Conservation (phyloP, 2,888 invertebrate species). For the Drosophila bunnanda region DNA sequence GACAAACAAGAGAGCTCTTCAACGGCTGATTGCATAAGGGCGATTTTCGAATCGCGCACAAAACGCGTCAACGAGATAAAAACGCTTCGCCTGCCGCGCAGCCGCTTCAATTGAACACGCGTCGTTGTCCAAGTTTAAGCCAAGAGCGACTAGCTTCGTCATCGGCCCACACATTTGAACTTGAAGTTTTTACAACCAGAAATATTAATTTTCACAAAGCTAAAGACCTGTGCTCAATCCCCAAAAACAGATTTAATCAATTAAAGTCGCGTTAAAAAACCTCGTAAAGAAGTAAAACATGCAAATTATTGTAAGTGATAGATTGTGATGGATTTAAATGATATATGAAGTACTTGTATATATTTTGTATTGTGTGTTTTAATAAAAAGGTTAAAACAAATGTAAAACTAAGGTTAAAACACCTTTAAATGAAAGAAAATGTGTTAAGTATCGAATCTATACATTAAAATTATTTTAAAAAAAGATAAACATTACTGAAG, state of each 20-base stretch:
- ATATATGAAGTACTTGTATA: neutral
- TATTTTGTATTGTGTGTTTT: neutral
- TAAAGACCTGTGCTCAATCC: constrained; percentile 20
- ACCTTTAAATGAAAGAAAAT: neutral
- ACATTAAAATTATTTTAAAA: neutral
- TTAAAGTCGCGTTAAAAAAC: constrained; percentile 35
- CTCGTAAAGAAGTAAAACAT: constrained; percentile 48
- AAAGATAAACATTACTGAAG: too few species aligned
- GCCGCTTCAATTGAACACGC: constrained; percentile 72
- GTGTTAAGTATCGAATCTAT: neutral
- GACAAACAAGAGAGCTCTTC: constrained; percentile 57
- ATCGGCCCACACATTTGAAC: constrained; percentile 54
- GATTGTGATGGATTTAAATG: constrained; percentile 10
- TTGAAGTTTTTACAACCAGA: constrained; percentile 52
- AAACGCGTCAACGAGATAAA: constrained; percentile 63
- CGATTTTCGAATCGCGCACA: constrained; percentile 35
- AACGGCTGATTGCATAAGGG: constrained; percentile 77
- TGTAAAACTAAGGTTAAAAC: neutral
- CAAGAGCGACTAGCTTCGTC: constrained; percentile 41
- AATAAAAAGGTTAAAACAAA: neutral
- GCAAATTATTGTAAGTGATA: constrained; percentile 70
- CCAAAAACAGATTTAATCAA: constrained; percentile 43
- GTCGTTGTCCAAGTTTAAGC: constrained; percentile 53
- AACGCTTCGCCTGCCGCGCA: constrained; percentile 52
- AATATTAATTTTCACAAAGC: constrained; percentile 30